phyloP scores from a whole-genome alignment of 2,113 vertebrate species.

The Pterocles burchelli region DNA sequence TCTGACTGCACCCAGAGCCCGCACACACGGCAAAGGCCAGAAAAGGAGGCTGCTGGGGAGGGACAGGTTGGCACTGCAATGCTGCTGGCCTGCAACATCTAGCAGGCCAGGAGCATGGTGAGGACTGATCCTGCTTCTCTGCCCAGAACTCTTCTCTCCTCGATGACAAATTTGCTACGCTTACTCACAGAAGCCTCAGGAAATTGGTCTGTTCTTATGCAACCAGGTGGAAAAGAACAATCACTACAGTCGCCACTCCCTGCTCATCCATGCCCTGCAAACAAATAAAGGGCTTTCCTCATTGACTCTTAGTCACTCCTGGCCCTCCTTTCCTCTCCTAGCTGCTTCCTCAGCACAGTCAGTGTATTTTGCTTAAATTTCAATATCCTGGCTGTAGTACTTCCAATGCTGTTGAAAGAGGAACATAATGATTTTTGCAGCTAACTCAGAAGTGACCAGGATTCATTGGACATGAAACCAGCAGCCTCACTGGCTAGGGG shows the following conservation, averaged over 20 bases:
- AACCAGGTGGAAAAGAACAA: neutral
- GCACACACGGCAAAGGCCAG: neutral
- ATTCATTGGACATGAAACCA: neutral
- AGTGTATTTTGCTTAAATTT: neutral
- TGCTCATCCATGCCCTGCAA: neutral
- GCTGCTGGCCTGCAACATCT: neutral
- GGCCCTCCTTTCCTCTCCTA: neutral
- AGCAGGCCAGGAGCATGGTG: neutral
- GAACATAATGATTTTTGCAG: neutral
- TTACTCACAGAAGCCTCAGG: neutral
- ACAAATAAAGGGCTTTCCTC: neutral
- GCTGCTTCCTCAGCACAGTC: neutral
- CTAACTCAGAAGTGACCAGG: neutral
- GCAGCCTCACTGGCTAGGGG: neutral
- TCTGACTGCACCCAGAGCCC: neutral
- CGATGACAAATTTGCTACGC: fast-evolving
- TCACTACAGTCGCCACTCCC: neutral
- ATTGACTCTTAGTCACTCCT: neutral
- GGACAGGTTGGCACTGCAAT: neutral
- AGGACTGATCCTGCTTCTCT: neutral
- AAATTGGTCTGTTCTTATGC: neutral
- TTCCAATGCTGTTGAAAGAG: neutral
- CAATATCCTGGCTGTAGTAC: neutral
- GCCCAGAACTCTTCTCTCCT: neutral
- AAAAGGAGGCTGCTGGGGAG: neutral